Percentiles rank a stretch among this genome's conserved stretches.
Evolutionary conservation across 2,797 vertebrate species (phyloP).

Genomic region (Paguma larvata): DNA sequence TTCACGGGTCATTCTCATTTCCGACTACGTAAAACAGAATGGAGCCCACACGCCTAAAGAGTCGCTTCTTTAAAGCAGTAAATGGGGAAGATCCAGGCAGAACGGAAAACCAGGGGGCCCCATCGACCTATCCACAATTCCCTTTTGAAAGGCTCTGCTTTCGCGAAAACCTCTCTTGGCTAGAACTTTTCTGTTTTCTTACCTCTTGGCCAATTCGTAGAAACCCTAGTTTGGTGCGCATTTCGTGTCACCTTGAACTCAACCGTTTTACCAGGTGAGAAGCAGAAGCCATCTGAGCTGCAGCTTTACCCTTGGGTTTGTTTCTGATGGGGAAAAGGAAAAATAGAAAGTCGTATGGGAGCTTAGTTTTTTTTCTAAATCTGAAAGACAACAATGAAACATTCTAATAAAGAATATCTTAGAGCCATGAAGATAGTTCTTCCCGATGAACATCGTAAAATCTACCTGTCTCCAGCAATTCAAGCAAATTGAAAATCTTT

Average conservation of each 20-base stretch:
- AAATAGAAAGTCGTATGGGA: not conserved
- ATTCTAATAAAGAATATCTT: not conserved
- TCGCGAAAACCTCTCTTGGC: not conserved
- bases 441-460: not conserved
- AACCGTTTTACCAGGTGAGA: not conserved
- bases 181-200: conserved; percentile 21
- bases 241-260: not conserved
- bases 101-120: not conserved
- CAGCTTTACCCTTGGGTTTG: not conserved
- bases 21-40: conserved; percentile 45
- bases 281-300: not conserved
- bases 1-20: conserved; percentile 57
- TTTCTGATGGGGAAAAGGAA: not conserved
- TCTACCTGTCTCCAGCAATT: not conserved
- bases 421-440: not conserved
- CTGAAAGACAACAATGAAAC: not conserved
- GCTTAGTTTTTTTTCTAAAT: conserved; percentile 37
- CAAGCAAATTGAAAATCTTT: not conserved
- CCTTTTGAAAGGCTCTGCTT: conserved; percentile 11
- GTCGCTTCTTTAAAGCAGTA: not conserved
- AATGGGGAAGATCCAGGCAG: not conserved
- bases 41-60: not conserved
- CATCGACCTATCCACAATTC: not conserved
- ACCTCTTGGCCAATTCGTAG: not conserved
- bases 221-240: not conserved